These are phyloP conservation scores for Gobius niger DNA, from an alignment of 2,113 vertebrate species.

Conservation along the genomic window DNA sequence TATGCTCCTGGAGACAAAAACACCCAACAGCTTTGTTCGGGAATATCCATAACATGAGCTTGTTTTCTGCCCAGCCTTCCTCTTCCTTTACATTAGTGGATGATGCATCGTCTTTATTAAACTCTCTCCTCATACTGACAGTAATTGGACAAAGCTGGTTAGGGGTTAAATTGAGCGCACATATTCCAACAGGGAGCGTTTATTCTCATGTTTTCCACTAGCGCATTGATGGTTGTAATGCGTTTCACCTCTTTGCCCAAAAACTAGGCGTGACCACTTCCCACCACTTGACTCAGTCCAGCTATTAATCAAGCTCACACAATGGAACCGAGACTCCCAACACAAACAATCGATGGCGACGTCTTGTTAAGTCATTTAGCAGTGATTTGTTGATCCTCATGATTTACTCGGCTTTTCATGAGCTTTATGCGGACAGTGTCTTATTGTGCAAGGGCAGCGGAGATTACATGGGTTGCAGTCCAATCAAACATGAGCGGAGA, in stretches of 20 bases:
- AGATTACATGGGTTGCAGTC: not conserved
- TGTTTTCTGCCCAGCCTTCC: not conserved
- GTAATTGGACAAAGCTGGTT: slow-evolving; percentile 8
- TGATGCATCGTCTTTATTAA: too few species aligned
- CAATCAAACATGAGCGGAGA: not conserved
- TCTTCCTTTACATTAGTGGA: slow-evolving; percentile 27
- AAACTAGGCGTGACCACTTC: slow-evolving; percentile 45
- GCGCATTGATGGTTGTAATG: slow-evolving; percentile 26
- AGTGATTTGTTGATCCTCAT: not conserved
- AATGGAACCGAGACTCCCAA: slow-evolving; percentile 56
- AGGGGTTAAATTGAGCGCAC: slow-evolving; percentile 20
- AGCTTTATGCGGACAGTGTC: not conserved
- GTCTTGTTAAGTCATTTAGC: slow-evolving; percentile 50
- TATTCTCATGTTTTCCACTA: slow-evolving; percentile 36
- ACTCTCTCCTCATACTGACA: not conserved
- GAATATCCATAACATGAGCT: slow-evolving; percentile 39
- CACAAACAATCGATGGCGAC: slow-evolving; percentile 21
- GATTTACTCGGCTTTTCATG: not conserved
- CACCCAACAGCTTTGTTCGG: slow-evolving; percentile 17
- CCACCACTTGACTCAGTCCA: slow-evolving; percentile 41
- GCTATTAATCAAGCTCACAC: slow-evolving; percentile 45
- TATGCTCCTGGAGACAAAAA: slow-evolving; percentile 9
- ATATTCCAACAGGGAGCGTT: slow-evolving; percentile 4
- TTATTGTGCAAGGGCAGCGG: not conserved
- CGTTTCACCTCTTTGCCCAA: slow-evolving; percentile 36